Conservation (phyloP, 2,113 vertebrate species). For the Cyprinodon tularosa region DNA sequence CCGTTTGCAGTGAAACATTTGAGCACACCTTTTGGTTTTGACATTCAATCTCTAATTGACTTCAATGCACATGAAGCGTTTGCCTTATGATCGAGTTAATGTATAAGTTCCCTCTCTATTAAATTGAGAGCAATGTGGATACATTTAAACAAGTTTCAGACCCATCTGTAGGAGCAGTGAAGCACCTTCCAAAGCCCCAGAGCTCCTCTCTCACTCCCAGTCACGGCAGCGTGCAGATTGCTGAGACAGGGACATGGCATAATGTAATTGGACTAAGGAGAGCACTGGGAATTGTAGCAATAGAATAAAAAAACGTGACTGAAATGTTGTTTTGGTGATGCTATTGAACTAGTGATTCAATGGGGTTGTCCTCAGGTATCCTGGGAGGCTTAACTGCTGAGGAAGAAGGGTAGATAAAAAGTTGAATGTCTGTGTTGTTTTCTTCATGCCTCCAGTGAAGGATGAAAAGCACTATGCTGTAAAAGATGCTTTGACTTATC, state of each 20-base stretch:
- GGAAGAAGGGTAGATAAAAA: constrained; percentile 67
- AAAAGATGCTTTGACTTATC: constrained; percentile 80
- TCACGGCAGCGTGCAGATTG: constrained; percentile 72
- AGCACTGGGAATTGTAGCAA: constrained; percentile 82
- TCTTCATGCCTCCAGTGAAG: constrained; percentile 75
- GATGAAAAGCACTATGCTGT: constrained; percentile 76
- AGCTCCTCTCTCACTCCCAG: constrained; percentile 60
- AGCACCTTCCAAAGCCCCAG: constrained; percentile 76
- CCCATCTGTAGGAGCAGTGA: constrained; percentile 84
- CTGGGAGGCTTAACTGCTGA: constrained; percentile 53
- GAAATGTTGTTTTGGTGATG: constrained; percentile 78
- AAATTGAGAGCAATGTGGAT: constrained; percentile 4
- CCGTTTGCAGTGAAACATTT: too few species aligned
- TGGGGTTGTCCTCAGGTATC: constrained; percentile 76
- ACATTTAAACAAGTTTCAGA: constrained; percentile 49
- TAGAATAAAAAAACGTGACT: constrained; percentile 47
- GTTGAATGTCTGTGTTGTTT: constrained; percentile 74
- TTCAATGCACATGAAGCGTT: too few species aligned
- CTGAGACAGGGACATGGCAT: constrained; percentile 83
- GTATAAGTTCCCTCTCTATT: too few species aligned
- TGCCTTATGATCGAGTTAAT: too few species aligned
- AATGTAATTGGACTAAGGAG: constrained; percentile 87
- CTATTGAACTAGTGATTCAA: constrained; percentile 75
- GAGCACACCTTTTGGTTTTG: too few species aligned
- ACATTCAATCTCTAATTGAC: too few species aligned